Evolutionary conservation across 2,888 invertebrate genomes (phyloP).

Genomic region (Oscheius sp.): DNA sequence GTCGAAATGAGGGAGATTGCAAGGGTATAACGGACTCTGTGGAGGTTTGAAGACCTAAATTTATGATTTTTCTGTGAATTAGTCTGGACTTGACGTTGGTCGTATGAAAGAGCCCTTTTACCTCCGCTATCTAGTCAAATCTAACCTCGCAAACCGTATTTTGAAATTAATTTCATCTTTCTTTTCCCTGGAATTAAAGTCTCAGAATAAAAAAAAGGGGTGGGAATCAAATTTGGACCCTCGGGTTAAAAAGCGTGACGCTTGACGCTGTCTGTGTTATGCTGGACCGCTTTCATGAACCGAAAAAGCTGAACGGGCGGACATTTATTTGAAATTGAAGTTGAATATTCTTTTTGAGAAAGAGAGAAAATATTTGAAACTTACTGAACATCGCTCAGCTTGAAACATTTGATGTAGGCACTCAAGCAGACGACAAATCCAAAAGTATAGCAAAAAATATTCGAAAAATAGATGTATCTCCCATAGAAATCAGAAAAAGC

Average conservation of each 20-base stretch:
- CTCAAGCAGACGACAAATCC: slow-evolving; percentile 6
- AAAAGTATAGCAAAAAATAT: slow-evolving; percentile 25
- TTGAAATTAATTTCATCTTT: too few relatives aligned
- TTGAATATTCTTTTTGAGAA: neutral
- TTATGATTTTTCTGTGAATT: neutral
- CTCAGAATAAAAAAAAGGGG: too few relatives aligned
- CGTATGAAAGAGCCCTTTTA: too few relatives aligned
- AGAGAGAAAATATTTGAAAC: neutral
- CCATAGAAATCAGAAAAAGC: slow-evolving; percentile 42
- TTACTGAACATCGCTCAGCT: slow-evolving; percentile 12
- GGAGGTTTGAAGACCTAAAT: neutral
- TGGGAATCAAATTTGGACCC: too few relatives aligned
- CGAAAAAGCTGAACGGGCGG: too few relatives aligned
- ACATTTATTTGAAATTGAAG: neutral
- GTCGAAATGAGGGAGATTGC: slow-evolving; percentile 51
- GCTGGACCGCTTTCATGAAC: too few relatives aligned
- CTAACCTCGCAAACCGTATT: too few relatives aligned
- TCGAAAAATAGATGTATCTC: slow-evolving; percentile 18
- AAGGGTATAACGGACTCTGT: slow-evolving; percentile 30
- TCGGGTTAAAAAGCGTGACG: too few relatives aligned
- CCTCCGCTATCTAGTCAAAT: too few relatives aligned
- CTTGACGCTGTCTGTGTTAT: too few relatives aligned
- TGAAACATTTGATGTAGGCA: slow-evolving; percentile 1
- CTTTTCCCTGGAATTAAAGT: too few relatives aligned
- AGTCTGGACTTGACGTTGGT: too few relatives aligned